Evolutionary conservation across 2,888 invertebrate species (phyloP).

Genomic region (Ethmia dodecea): DNA sequence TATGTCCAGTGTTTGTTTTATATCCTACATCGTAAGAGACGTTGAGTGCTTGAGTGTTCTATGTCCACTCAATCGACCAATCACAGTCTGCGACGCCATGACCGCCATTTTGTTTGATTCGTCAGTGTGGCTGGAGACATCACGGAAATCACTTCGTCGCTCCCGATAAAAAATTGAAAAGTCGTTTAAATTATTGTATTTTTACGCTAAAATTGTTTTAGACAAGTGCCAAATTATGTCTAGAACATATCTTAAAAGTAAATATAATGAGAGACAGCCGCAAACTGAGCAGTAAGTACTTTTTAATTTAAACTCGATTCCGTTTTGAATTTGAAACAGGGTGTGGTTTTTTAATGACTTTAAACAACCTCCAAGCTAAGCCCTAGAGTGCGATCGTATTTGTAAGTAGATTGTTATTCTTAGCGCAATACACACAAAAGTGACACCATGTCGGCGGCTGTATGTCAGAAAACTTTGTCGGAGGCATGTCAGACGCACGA

Average conservation of each 20-base stretch:
- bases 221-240: not conserved
- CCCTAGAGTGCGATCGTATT: not conserved
- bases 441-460: no score
- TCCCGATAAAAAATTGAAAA: slow-evolving; percentile 4
- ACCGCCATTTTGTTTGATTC: slow-evolving; percentile 12
- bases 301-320: slow-evolving; percentile 3
- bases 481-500: not conserved
- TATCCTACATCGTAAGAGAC: slow-evolving; percentile 9
- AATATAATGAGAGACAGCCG: not conserved
- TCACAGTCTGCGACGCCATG: slow-evolving; percentile 11
- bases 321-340: slow-evolving; percentile 4
- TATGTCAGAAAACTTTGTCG: not conserved
- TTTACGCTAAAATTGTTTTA: slow-evolving; percentile 1
- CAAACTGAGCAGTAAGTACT: slow-evolving; percentile 5
- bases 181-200: not conserved
- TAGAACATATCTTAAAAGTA: not conserved
- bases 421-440: not conserved
- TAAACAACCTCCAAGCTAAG: not conserved
- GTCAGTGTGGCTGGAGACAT: slow-evolving; percentile 8
- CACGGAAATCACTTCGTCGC: slow-evolving; percentile 2
- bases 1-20: slow-evolving; percentile 12
- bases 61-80: slow-evolving; percentile 12
- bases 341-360: slow-evolving; percentile 1
- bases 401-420: slow-evolving; percentile 2
- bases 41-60: slow-evolving; percentile 14